Base-by-base conservation (phyloP, 1,140 invertebrate species). In the Leptestheria dahalacensis region DNA sequence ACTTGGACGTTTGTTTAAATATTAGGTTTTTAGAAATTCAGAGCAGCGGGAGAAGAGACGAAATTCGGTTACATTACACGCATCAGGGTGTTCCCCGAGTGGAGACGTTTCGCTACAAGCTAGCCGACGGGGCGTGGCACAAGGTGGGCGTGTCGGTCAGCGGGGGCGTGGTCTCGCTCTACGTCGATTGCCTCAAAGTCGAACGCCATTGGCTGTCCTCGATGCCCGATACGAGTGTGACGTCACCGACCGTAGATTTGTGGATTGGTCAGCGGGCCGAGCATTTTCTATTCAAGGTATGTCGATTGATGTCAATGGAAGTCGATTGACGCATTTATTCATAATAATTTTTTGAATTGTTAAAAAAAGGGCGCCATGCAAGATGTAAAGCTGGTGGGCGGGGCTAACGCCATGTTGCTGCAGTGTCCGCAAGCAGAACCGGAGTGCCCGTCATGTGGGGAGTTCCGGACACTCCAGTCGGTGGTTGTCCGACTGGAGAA, bases 231-330 rank as follows among this genome's bases (percentile, higher is more conserved):
- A 55, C 53, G 12, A 18, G 26, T 28, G 78, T 64, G 25, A 20
- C 41, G 24, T 28, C 29, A 62, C 47, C 69, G 70, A 69, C 77
- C 86, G 28, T 77, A 85, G 58, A 41, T 15, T 78, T 93, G 53
- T 91, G 85, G 85, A 73, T 93, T 49, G 90, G 89, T 59, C 89
- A 92, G 73, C 80, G 88, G 67, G 88, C 86, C 72, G 78, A 78
- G 68, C 85, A 89, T 75, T 90, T 85, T 71, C 76, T 86, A 65
- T 92, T 90, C 74, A 90, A 90, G 83, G 90, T 91, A 71, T 75
- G 70, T 51, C 15, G 15, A n/a, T n/a, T n/a, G n/a, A n/a, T n/a
- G n/a, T n/a, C n/a, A 15, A 11, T 3, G n/a, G 29, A 2, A 24
- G 29, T n/a, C 9, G 18, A 18, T 2, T 2, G 23, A 2, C 48